Evolutionary conservation across 2,113 vertebrate genomes (phyloP), one percentile per base, ranked within the genome.

Genomic region (Dendropsophus ebraccatus): DNA sequence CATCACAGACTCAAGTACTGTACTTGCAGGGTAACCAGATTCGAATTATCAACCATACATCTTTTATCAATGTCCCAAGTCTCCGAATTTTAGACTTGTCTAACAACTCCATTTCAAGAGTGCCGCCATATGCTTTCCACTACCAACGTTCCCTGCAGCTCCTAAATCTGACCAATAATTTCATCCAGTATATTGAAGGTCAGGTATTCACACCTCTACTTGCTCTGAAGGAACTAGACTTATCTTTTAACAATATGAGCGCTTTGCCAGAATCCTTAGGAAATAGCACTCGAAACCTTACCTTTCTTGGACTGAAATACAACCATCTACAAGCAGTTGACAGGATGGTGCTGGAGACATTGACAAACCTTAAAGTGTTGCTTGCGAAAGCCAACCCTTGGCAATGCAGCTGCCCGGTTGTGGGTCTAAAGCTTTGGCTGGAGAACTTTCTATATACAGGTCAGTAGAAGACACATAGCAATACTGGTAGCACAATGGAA

Each of bases 341-440:
- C 88, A 94, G 96, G 41, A 90, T 91, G 32, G 89, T 98, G 32
- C 88, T 99, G 87, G 97, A 99, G 86, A 94, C 94, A 25, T 94
- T 99, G 88, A 93, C 92, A 82, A 95, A 89, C 8, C 88, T 99
- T 88, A 95, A 95, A 91, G 91, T 93, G 78, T 88, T 99, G 82
- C 91, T 95, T 79, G 94, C 98, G 87, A 93, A 92, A 90, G 93
- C 93, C 83, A 99, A 99, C 91, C 95, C 95, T 78, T 99, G 97
- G 98, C 96, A 94, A 90, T 99, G 98, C 87, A 96, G 96, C 81
- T 99, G 98, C 87, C 96, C 96, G 60, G 89, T 97, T 84, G 94
- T 97, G 84, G 94, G 95, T 82, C 92, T 99, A 87, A 99, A 99
- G 92, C 94, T 99, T 85, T 99, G 98, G 98, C 90, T 99, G 92